Evolutionary conservation across 2,113 vertebrate species (phyloP), one percentile per base, ranked within the genome.

Genomic region (Ornithorhynchus anatinus): DNA sequence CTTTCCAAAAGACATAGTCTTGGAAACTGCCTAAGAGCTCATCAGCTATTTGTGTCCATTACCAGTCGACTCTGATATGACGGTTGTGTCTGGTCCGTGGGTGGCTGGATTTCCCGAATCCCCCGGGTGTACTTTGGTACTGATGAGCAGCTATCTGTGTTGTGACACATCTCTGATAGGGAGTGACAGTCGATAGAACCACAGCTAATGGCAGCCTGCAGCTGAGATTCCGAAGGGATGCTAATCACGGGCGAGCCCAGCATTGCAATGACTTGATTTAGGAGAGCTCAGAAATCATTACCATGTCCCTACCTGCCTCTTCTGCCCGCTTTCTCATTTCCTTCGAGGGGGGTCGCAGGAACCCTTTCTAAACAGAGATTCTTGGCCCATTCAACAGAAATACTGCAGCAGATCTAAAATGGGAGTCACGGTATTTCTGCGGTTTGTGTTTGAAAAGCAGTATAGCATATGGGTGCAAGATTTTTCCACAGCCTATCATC

Each of bases 71-170:
- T n/a, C n/a, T n/a, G n/a, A n/a, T n/a, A n/a, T n/a, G n/a, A n/a
- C n/a, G n/a, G n/a, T n/a, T n/a, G n/a, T n/a, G n/a, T n/a, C n/a
- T n/a, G n/a, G n/a, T n/a, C n/a, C n/a, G n/a, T n/a, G n/a, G 1
- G 8, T 54, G 32, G 45, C 23, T 52, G 16, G 17, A n/a, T 20
- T 31, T 16, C 4, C 29, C 16, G 6, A 32, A 20, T 6, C 13
- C 48, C 5, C 33, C 17, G 15, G 15, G 29, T 3, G 9, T 29
- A 19, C 33, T 52, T 52, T 52, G 29, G 19, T 25, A 10, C 17
- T 23, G n/a, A n/a, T n/a, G n/a, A n/a, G n/a, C n/a, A 11, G 0
- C 0, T 29, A 12, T 35, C 37, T 29, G 19, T 56, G 42, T 9
- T 23, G 32, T 23, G 12, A 31, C 12, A 19, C 25, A 50, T 50